Evolutionary conservation across 1,140 invertebrate species (phyloP), one percentile per base, ranked within the genome.

Genomic region (Drosophila rufa): DNA sequence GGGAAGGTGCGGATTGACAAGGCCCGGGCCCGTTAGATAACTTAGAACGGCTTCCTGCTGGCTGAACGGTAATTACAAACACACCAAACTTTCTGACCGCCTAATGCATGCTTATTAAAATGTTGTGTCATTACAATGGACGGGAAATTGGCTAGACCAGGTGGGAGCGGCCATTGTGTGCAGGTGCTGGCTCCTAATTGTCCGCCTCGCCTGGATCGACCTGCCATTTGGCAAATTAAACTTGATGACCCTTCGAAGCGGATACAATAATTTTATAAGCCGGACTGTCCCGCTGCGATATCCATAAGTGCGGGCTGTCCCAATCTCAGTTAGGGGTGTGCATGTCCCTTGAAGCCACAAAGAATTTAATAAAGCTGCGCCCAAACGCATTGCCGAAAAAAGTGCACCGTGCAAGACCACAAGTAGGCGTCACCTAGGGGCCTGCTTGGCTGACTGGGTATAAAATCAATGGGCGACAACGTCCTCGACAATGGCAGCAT

Each of bases 21-120:
- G 80, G 15, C 25, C 48, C 40, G 46, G 61, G 59, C 48, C 58
- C 53, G 57, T 80, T 80, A 73, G 71, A 83, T 76, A 83, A 71
- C 56, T 67, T 19, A 36, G 58, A 43, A 38, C 61, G 59, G n/a
- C 69, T 79, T 70, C 59, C 70, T 60, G 43, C 51, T 48, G 65
- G 62, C 71, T 25, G n/a, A 73, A 30, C 70, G 64, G 58, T 74
- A 77, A 78, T 80, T 80, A 77, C 56, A 66, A 66, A 81, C 64
- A 58, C 59, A 79, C 58, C 36, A 66, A 71, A 58, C 55, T 69
- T 80, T 67, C 75, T 56, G 68, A 68, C 47, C 36, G 53, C 56
- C 61, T 84, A 76, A 83, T 89, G 77, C 56, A 89, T 57, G 74
- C 78, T 89, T 82, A 90, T 90, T 90, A 82, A 75, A 90, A 90